phyloP scores from a whole-genome alignment of 1,140 invertebrate species.

The Diabrotica virgifera region DNA sequence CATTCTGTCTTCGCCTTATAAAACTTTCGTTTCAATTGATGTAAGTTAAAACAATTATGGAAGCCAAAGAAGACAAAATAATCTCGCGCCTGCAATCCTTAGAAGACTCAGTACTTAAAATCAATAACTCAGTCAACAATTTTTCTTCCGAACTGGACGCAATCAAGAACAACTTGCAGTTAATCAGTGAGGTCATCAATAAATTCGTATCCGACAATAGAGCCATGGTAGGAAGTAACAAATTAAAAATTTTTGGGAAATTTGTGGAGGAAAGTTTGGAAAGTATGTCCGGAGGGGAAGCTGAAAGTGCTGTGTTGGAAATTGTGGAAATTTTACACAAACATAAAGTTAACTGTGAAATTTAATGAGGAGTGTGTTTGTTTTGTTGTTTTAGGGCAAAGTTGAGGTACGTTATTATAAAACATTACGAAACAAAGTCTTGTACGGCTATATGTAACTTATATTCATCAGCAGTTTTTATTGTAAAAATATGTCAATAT shows the following conservation, averaged over 20 bases:
- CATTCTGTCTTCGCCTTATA: too few species aligned
- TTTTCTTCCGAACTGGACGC: slow-evolving; percentile 5
- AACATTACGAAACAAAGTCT: too few species aligned
- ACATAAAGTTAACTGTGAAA: slow-evolving; percentile 8
- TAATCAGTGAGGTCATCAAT: slow-evolving; percentile 13
- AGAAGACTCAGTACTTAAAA: slow-evolving; percentile 7
- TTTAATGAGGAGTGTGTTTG: slow-evolving; percentile 3
- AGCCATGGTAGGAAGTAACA: slow-evolving; percentile 1
- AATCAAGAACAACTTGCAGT: slow-evolving; percentile 12
- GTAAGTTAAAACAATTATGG: neutral
- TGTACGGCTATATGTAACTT: too few species aligned
- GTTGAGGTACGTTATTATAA: too few species aligned
- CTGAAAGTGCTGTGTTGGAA: slow-evolving; percentile 22
- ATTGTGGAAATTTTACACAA: slow-evolving; percentile 25
- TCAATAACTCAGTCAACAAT: neutral
- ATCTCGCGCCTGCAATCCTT: neutral
- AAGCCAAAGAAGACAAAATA: neutral
- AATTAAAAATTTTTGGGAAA: slow-evolving; percentile 21
- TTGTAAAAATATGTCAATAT: too few species aligned
- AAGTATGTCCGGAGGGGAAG: slow-evolving; percentile 14
- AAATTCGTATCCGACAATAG: slow-evolving; percentile 13
- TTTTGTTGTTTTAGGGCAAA: neutral
- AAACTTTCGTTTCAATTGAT: too few species aligned
- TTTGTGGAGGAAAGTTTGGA: slow-evolving; percentile 23
- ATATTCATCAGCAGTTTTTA: too few species aligned